Evolutionary conservation across 2,797 vertebrate species (phyloP), one percentile per base, ranked within the genome.

Genomic region (Pipistrellus pygmaeus): DNA sequence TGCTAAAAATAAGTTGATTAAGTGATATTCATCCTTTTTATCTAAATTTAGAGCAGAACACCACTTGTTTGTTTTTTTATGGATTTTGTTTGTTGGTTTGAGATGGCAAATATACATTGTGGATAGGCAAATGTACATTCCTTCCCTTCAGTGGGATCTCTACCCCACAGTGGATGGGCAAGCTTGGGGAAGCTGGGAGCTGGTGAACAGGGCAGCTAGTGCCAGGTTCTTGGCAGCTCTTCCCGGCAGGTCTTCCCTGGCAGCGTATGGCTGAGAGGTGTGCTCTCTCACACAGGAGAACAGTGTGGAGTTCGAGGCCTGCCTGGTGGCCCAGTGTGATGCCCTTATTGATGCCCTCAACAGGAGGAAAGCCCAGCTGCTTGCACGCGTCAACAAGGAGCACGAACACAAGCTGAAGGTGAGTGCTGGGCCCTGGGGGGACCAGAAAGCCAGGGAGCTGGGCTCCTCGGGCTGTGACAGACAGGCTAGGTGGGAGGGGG

Each of bases 391-490:
- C 85, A 99, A 99, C 98, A 99, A 99, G 96, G 99, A 99, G 91
- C 99, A 99, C 0, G 99, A 99, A 32, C 99, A 99, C 98, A 99
- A 99, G 96, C 98, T 99, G 76, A 99, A 99, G 99, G 99, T 99
- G 96, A 98, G 99, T 1, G 3, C 53, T 15, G 23, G 0, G 0
- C 68, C 0, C 0, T 0, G 4, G 15, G 12, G 11, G 57, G 14
- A 21, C 13, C 25, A 2, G 90, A 48, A 84, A 32, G 44, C 18
- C 51, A 17, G 2, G 0, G 0, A n/a, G 8, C 73, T 51, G 25
- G 41, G 76, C 46, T 72, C 27, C 48, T 1, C 0, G 30, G 32
- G 5, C 25, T 10, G 1, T 1, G 32, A 48, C 0, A 11, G 30
- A 11, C 27, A 71, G n/a, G n/a, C 30, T 15, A 5, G 27, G 9